Percentiles rank a stretch among this genome's conserved stretches.
Evolutionary conservation across 2,888 invertebrate genomes (phyloP).

Genomic region (Nymphalis polychloros): DNA sequence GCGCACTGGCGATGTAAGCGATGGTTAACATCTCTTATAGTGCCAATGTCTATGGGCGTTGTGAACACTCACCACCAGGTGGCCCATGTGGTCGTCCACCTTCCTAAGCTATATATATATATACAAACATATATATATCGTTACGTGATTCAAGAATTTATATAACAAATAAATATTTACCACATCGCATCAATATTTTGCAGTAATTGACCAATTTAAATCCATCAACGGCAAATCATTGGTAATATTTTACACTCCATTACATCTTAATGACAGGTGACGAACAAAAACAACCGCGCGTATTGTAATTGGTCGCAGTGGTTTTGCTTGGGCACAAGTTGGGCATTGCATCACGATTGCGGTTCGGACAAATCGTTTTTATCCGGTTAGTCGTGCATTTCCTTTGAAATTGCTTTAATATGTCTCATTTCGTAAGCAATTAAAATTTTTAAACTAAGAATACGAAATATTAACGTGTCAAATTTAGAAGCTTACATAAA

Average conservation of each 20-base stretch:
- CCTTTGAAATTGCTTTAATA: background rate
- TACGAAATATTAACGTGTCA: too few relatives aligned
- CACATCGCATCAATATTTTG: constrained; percentile 6
- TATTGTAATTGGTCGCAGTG: constrained; percentile 20
- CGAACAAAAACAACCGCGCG: constrained; percentile 30
- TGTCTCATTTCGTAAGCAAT: background rate
- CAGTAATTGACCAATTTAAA: constrained; percentile 15
- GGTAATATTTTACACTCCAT: constrained; percentile 36
- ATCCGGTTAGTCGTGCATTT: constrained; percentile 3
- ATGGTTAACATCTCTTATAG: too few relatives aligned
- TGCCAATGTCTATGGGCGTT: too few relatives aligned
- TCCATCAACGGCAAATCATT: constrained; percentile 20
- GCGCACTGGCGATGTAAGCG: too few relatives aligned
- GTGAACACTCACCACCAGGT: too few relatives aligned
- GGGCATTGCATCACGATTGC: constrained; percentile 16
- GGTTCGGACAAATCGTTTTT: constrained; percentile 10
- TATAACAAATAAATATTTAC: background rate
- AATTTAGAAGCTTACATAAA: too few relatives aligned
- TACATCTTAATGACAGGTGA: constrained; percentile 33
- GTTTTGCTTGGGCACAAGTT: constrained; percentile 19
- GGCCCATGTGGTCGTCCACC: too few relatives aligned
- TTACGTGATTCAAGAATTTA: background rate
- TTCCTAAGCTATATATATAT: too few relatives aligned
- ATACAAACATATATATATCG: too few relatives aligned
- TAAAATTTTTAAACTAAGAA: background rate